Base-by-base conservation (phyloP, 1,140 invertebrate species). In the Holotrichia oblita region DNA sequence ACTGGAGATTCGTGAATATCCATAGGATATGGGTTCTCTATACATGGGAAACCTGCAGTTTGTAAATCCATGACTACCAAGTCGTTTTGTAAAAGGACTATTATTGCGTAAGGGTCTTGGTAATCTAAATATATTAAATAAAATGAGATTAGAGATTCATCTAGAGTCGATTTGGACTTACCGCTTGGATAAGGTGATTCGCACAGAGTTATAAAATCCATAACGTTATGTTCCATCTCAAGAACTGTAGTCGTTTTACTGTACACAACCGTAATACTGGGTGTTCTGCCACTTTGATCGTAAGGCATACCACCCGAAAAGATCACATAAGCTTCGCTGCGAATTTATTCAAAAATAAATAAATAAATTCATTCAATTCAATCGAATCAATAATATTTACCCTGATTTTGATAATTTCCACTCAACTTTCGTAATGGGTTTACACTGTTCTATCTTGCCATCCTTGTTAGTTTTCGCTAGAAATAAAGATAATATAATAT, bases 1-100 rank as follows among this genome's bases (percentile, higher is more conserved):
- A 99, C 97, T 41, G 97, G 95, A 76, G 96, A 98, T 89, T 99
- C 98, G 88, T 99, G 98, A 81, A 99, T 92, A 89, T 99, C 98
- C 97, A 99, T 99, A 59, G 98, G 96, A 90, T 99, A 99, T 64
- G 98, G 99, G 90, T 99, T 99, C 88, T 99, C 97, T 89, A 99
- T 98, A 88, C 97, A 98, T 14, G 98, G 98, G 90, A 99, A 99
- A 85, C 98, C 98, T 72, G 93, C 92, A 59, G 95, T 95, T 85
- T 94, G 92, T 82, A 99, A 91, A 89, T 99, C 98, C 87, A 99
- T 97, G 81, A 99, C 94, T 84, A 99, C 97, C 85, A 99, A 91
- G 89, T 99, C 98, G 90, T 98, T 98, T 89, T 98, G 96, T 81
- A 99, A 92, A 79, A 99, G 90, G 82, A 99, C 98, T 83, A 99